Base-by-base conservation (phyloP, 2,113 vertebrate species). In the Bothrops jararaca region DNA sequence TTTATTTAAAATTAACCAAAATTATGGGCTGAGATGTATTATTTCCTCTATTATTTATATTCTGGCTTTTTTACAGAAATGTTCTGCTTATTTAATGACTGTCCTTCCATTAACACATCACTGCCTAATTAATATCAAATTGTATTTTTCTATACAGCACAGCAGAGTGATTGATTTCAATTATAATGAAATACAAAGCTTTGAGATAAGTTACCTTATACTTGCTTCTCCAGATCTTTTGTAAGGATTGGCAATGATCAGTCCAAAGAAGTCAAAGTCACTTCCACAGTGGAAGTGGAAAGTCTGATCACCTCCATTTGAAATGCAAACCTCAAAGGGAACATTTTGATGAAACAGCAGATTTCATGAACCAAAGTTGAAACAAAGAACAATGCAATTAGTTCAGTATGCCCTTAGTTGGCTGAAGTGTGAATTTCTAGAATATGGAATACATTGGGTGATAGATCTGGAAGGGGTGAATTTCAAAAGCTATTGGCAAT, bases 41-140 rank as follows among this genome's bases (percentile, higher is more conserved):
- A 90, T 15, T 90, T 39, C 8, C 34, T 91, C 54, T 90, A 20
- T 20, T n/a, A 29, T 89, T 89, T 56, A 54, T 24, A 39, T 60
- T 60, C 69, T 42, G 22, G 45, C 42, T 89, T 92, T 5, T 24
- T 64, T 50, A 90, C 13, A 91, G 85, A 93, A 91, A 18, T 60
- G 23, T 69, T 53, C 74, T 58, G 56, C 34, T 54, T 53, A 7
- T 86, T 80, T 90, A 1, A 0, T 92, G 89, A 26, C 23, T 88
- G 57, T 91, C 45, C 52, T 34, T 53, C 80, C 53, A 85, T 64
- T 94, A 89, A 56, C 0, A 1, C 24, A 42, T 11, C 2, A 1
- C n/a, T 92, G 52, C 26, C 85, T 69, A 86, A 93, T 90, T 93
- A 90, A 0, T 42, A 74, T 60, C 92, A 9, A 18, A 57, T 90